Conservation (phyloP, 2,888 invertebrate species). For the Drosophila peninsularis region DNA sequence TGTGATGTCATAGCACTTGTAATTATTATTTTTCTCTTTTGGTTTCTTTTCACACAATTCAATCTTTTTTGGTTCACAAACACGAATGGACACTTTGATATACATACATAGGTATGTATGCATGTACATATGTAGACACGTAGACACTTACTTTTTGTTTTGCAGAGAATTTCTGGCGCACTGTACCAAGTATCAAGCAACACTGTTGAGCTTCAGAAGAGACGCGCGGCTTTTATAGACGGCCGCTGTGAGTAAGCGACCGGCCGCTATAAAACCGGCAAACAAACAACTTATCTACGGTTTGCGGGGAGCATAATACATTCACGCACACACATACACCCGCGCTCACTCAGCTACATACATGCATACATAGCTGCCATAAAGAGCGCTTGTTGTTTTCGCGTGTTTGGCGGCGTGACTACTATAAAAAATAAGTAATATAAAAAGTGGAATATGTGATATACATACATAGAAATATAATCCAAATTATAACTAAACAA, state of each 20-base stretch:
- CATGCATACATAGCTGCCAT: slow-evolving; percentile 12
- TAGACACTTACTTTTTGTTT: slow-evolving; percentile 60
- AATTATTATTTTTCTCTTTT: neutral
- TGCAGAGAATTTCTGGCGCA: slow-evolving; percentile 43
- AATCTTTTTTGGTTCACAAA: slow-evolving; percentile 10
- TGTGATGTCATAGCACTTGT: slow-evolving; percentile 35
- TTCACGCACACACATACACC: neutral
- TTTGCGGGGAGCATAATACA: slow-evolving; percentile 12
- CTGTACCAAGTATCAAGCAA: slow-evolving; percentile 66
- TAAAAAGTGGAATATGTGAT: neutral
- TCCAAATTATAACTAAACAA: slow-evolving; percentile 27
- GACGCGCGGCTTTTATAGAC: slow-evolving; percentile 60
- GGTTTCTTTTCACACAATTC: slow-evolving; percentile 7
- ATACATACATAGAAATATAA: slow-evolving; percentile 19
- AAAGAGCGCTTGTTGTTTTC: slow-evolving; percentile 32
- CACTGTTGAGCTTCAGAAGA: slow-evolving; percentile 52
- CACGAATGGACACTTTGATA: slow-evolving; percentile 22
- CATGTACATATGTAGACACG: slow-evolving; percentile 11
- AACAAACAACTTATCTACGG: slow-evolving; percentile 26
- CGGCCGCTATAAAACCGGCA: slow-evolving; percentile 40
- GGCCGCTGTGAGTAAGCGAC: slow-evolving; percentile 9
- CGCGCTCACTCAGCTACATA: neutral
- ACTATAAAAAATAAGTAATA: neutral
- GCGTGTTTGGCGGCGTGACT: slow-evolving; percentile 44
- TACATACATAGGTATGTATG: neutral